A percentile compares a stretch with the other conserved stretches of the same genome.
These are phyloP conservation scores for Drosophila prostipennis DNA, from an alignment of 2,888 invertebrate species.

Conservation along the genomic window DNA sequence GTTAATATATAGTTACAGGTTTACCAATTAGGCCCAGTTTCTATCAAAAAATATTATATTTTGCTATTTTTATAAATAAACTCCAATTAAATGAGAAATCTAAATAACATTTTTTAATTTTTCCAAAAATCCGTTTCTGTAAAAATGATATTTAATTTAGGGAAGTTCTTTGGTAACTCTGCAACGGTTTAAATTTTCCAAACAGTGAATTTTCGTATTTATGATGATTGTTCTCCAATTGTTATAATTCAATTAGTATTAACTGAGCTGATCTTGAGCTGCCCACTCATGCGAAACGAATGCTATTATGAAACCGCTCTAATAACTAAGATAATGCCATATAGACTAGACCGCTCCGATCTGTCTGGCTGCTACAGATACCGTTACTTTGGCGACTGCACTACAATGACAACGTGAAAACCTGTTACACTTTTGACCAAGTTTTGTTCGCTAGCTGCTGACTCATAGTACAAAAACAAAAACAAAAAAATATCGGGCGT, in stretches of 20 bases:
- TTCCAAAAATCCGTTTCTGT: no score
- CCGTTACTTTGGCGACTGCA: constrained; percentile 44
- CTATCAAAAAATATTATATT: no score
- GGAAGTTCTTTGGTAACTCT: no score
- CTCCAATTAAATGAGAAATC: no score
- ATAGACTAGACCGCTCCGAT: constrained; percentile 1
- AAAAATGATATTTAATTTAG: no score
- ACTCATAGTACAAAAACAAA: constrained; percentile 44
- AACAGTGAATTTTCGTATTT: no score
- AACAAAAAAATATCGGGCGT: constrained; percentile 44
- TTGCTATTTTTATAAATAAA: no score
- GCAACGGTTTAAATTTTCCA: no score
- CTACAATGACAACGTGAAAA: constrained; percentile 40
- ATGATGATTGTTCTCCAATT: not conserved
- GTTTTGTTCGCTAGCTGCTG: constrained; percentile 25
- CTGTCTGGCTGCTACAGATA: constrained; percentile 57
- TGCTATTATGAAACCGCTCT: constrained; percentile 23
- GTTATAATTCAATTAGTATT: not conserved
- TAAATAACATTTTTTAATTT: no score
- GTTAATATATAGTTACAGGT: no score
- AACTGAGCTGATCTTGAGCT: constrained; percentile 20
- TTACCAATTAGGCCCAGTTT: no score
- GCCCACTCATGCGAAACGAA: constrained; percentile 40
- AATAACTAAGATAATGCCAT: constrained; percentile 3
- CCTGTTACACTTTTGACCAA: constrained; percentile 67